Conservation (phyloP, 2,888 invertebrate species). For the Mythimna impura region DNA sequence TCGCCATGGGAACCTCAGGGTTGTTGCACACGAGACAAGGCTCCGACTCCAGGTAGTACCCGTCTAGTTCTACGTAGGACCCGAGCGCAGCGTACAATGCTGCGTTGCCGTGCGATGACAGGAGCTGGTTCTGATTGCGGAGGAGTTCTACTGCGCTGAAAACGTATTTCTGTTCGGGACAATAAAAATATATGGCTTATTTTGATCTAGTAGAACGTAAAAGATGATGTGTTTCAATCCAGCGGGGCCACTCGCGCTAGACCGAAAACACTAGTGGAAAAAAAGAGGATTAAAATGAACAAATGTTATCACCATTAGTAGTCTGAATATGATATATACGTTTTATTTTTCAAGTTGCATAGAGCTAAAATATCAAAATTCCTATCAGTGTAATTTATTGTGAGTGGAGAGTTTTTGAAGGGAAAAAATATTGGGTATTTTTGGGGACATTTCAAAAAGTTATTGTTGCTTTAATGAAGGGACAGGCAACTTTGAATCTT, state of each 20-base stretch:
- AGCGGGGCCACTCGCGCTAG: too few relatives aligned
- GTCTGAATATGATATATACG: too few relatives aligned
- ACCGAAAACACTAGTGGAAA: too few relatives aligned
- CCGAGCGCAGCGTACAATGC: slow-evolving; percentile 97
- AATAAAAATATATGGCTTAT: neutral
- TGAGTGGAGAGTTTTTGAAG: too few relatives aligned
- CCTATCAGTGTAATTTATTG: too few relatives aligned
- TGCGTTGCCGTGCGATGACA: slow-evolving; percentile 98
- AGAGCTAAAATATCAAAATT: too few relatives aligned
- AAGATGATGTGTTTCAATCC: too few relatives aligned
- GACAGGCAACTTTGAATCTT: too few relatives aligned
- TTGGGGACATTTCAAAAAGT: neutral
- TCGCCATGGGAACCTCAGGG: slow-evolving; percentile 97
- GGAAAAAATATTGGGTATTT: neutral
- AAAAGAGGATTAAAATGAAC: too few relatives aligned
- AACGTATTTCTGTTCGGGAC: slow-evolving; percentile 92
- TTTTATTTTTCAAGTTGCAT: too few relatives aligned
- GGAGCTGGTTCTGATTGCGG: slow-evolving; percentile 96
- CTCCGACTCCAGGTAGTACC: slow-evolving; percentile 98
- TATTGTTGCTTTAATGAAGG: neutral
- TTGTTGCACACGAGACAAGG: slow-evolving; percentile 99
- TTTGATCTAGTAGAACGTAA: neutral
- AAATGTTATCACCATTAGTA: too few relatives aligned
- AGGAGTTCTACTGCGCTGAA: slow-evolving; percentile 96
- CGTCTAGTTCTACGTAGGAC: slow-evolving; percentile 98